Evolutionary conservation across 2,797 vertebrate genomes (phyloP), one percentile per base, ranked within the genome.

Genomic region (Pipistrellus pipistrellus): DNA sequence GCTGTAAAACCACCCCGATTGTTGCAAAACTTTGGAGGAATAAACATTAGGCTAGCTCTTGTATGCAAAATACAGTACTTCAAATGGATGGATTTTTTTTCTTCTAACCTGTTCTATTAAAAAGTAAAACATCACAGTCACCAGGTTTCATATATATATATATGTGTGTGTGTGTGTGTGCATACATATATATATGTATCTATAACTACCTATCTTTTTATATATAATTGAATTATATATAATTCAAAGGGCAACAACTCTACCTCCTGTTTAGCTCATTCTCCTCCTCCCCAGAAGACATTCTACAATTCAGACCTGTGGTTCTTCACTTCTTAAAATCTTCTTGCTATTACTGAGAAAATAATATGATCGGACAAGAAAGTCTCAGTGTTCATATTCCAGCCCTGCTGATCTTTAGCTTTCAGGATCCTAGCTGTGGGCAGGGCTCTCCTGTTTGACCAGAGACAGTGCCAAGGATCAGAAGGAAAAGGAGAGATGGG

Each of bases 11-110:
- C 64, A 10, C 27, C 20, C 7, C 6, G 53, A 30, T 23, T 84
- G 95, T 83, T 71, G 97, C 98, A 98, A 97, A 98, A 96, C 98
- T 98, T 98, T 98, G 98, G 98, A 98, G 98, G 98, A 98, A 98
- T 95, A 71, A 86, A 69, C 72, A 5, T 71, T 7, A 15, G 30
- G 14, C 32, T 8, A 10, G 64, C 9, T 68, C 77, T 38, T 5
- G 9, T 4, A 1, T 41, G 64, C 73, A 55, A 8, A 17, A 11
- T 15, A 25, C 41, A 64, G 20, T 72, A 6, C 88, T 35, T 80
- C 32, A 12, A 14, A 68, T 32, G 38, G 46, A 68, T 46, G 32
- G 20, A 14, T 5, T 23, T 27, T 51, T 76, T 72, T 41, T 5
- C 68, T 66, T 82, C 35, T 41, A 15, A 1, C 80, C 62, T 46